phyloP scores from a whole-genome alignment of 1,140 invertebrate genomes.

The Pogonognathellus flavescens region DNA sequence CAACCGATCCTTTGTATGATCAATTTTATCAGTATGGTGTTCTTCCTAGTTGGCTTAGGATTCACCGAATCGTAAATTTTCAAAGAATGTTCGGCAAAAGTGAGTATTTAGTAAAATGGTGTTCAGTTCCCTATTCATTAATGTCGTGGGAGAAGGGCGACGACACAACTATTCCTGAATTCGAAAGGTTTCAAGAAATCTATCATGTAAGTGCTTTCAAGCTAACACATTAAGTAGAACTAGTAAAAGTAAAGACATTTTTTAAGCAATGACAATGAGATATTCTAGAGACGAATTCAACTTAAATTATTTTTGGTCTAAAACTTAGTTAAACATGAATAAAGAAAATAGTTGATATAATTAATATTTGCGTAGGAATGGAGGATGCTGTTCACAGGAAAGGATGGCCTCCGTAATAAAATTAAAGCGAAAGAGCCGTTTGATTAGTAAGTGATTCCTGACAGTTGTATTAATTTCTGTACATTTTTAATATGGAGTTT shows the following conservation, averaged over 20 bases:
- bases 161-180: slow-evolving; percentile 86
- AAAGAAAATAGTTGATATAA: no score
- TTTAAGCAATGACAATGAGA: no score
- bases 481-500: no score
- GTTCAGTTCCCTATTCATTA: slow-evolving; percentile 97
- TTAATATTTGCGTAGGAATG: slow-evolving; percentile 73
- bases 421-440: slow-evolving; percentile 74
- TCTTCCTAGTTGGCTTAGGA: slow-evolving; percentile 97
- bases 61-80: slow-evolving; percentile 94
- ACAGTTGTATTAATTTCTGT: no score
- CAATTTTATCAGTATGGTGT: slow-evolving; percentile 94
- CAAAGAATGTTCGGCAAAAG: slow-evolving; percentile 84
- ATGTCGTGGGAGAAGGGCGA: slow-evolving; percentile 96
- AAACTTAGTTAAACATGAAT: no score
- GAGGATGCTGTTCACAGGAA: slow-evolving; percentile 78
- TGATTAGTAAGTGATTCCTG: slow-evolving; percentile 4
- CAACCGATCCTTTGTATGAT: slow-evolving; percentile 82
- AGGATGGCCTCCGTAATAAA: slow-evolving; percentile 77
- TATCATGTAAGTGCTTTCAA: slow-evolving; percentile 76
- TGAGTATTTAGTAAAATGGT: slow-evolving; percentile 97
- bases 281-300: no score
- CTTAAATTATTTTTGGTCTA: no score
- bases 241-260: no score
- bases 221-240: no score
- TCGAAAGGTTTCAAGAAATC: slow-evolving; percentile 90